Conservation (phyloP, 1,140 invertebrate genomes). For the Limonius californicus region DNA sequence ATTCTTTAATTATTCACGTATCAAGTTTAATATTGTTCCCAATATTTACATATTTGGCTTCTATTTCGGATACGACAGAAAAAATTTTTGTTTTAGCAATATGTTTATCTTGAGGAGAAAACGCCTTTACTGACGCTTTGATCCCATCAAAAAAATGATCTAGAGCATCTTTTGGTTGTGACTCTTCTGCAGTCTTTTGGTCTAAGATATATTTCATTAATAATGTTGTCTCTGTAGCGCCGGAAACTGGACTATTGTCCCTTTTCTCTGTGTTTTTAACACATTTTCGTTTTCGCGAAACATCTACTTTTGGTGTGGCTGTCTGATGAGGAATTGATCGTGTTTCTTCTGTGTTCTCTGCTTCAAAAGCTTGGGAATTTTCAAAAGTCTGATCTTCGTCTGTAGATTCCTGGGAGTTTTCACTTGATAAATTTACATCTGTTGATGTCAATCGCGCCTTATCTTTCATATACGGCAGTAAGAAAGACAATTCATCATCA, state of each 20-base stretch:
- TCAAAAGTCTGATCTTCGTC: not conserved
- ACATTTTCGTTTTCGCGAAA: not conserved
- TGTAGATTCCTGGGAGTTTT: not conserved
- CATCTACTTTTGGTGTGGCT: not conserved
- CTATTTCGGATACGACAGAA: conserved; percentile 19
- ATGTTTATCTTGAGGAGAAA: conserved; percentile 4
- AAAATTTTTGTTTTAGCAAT: conserved; percentile 5
- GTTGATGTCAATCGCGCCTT: not conserved
- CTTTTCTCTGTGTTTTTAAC: conserved; percentile 11
- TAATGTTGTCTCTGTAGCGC: conserved; percentile 1
- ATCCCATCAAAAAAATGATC: conserved; percentile 21
- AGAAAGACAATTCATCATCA: not conserved
- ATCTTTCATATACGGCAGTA: not conserved
- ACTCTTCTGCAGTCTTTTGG: conserved; percentile 21
- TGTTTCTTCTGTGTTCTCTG: not conserved
- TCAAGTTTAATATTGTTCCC: too few relatives aligned
- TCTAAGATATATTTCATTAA: conserved; percentile 26
- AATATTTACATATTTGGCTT: conserved; percentile 8
- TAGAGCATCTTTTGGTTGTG: not conserved
- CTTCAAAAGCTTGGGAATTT: conserved; percentile 10
- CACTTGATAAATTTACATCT: not conserved
- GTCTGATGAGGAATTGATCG: not conserved
- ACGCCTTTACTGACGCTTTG: conserved; percentile 17
- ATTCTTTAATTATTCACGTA: too few relatives aligned
- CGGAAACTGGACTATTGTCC: not conserved